Percentiles rank a stretch among this genome's conserved stretches.
Evolutionary conservation across 2,888 invertebrate species (phyloP).

Genomic region (Fabriciana adippe): DNA sequence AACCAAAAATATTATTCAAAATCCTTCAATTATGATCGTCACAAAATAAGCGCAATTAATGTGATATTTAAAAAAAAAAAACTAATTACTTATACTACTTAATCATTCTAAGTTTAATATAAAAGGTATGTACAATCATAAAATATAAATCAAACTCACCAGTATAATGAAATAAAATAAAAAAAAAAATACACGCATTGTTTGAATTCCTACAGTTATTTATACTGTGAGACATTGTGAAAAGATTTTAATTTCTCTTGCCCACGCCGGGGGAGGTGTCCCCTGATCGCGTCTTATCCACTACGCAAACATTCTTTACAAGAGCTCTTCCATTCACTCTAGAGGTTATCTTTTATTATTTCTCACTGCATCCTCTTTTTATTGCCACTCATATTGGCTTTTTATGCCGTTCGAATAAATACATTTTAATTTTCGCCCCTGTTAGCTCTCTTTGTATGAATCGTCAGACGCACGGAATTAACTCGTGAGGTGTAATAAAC

Average conservation of each 20-base stretch:
- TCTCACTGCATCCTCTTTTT: conserved; percentile 48
- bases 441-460: conserved; percentile 66
- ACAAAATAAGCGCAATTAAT: too few species aligned
- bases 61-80: too few species aligned
- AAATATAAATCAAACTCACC: background rate
- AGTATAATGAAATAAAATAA: conserved; percentile 1
- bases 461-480: conserved; percentile 69
- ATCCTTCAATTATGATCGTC: too few species aligned
- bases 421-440: conserved; percentile 79
- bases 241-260: conserved; percentile 71
- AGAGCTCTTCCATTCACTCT: conserved; percentile 77
- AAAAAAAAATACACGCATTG: conserved; percentile 18
- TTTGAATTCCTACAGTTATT: conserved; percentile 14
- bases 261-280: conserved; percentile 63
- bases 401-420: conserved; percentile 80
- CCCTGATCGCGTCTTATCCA: conserved; percentile 79
- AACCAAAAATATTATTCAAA: too few species aligned
- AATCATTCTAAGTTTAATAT: background rate
- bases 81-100: too few species aligned
- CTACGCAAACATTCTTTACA: conserved; percentile 80
- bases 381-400: conserved; percentile 79
- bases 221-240: conserved; percentile 26
- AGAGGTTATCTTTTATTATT: conserved; percentile 79
- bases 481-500: conserved; percentile 68
- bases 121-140: background rate